Evolutionary conservation across 2,113 vertebrate species (phyloP).

Genomic region (Amblyornis subalaris): DNA sequence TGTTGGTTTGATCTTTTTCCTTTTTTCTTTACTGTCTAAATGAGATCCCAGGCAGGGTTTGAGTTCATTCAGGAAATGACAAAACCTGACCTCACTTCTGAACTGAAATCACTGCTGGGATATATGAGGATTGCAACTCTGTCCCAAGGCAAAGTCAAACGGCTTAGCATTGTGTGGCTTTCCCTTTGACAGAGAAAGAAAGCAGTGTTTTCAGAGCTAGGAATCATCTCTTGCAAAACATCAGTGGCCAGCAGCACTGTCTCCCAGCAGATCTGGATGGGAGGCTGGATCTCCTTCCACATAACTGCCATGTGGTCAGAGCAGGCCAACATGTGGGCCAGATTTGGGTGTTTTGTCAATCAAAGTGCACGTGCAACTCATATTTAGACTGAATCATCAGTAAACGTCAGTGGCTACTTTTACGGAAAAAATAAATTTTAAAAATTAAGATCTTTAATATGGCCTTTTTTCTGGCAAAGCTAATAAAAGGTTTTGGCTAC

Average conservation of each 20-base stretch:
- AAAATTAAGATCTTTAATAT: neutral
- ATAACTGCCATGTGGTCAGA: neutral
- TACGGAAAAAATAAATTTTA: neutral
- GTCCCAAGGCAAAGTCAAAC: neutral
- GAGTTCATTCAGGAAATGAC: neutral
- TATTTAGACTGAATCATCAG: neutral
- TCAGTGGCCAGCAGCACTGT: neutral
- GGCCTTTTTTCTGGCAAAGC: neutral
- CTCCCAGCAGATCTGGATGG: neutral
- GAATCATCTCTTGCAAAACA: neutral
- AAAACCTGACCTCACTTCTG: neutral
- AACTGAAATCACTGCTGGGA: neutral
- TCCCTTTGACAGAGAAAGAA: neutral
- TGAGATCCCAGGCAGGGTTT: neutral
- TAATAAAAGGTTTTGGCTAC: neutral
- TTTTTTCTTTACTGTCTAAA: neutral
- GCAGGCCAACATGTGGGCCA: neutral
- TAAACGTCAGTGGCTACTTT: neutral
- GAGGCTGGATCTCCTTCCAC: neutral
- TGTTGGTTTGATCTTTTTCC: rapidly evolving
- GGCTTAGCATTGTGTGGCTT: neutral
- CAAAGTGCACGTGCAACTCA: neutral
- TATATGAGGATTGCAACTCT: neutral
- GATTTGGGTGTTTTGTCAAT: neutral
- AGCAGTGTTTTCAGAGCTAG: neutral